Evolutionary conservation across 2,888 invertebrate genomes (phyloP).

Genomic region (Falcaria lacertinaria): DNA sequence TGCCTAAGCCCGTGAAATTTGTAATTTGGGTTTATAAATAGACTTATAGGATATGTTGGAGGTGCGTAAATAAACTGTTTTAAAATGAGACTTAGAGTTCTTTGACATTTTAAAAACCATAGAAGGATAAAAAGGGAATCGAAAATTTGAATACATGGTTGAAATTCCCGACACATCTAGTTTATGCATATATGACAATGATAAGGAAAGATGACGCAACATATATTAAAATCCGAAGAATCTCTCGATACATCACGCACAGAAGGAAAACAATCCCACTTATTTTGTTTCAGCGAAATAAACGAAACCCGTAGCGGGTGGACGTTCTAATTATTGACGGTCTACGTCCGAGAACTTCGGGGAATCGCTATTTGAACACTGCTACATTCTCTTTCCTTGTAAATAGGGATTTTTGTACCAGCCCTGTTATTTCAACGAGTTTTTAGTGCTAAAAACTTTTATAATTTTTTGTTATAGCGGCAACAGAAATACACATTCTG

Average conservation of each 20-base stretch:
- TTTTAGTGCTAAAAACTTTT: too few relatives aligned
- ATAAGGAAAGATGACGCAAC: neutral
- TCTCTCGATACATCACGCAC: neutral
- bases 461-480: too few relatives aligned
- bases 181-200: neutral
- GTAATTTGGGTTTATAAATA: too few relatives aligned
- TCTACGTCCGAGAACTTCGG: neutral
- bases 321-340: slow-evolving; percentile 1
- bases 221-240: neutral
- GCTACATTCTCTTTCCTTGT: neutral
- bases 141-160: too few relatives aligned
- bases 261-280: neutral
- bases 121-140: too few relatives aligned
- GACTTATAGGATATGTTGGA: too few relatives aligned
- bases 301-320: neutral
- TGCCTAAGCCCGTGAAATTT: too few relatives aligned
- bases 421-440: neutral
- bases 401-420: neutral
- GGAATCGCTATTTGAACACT: neutral
- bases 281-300: neutral
- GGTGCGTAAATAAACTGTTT: too few relatives aligned
- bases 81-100: too few relatives aligned
- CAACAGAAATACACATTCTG: too few relatives aligned
- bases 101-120: too few relatives aligned
- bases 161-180: too few relatives aligned